Conservation (phyloP, 2,797 vertebrate genomes). For the Avahi laniger region DNA sequence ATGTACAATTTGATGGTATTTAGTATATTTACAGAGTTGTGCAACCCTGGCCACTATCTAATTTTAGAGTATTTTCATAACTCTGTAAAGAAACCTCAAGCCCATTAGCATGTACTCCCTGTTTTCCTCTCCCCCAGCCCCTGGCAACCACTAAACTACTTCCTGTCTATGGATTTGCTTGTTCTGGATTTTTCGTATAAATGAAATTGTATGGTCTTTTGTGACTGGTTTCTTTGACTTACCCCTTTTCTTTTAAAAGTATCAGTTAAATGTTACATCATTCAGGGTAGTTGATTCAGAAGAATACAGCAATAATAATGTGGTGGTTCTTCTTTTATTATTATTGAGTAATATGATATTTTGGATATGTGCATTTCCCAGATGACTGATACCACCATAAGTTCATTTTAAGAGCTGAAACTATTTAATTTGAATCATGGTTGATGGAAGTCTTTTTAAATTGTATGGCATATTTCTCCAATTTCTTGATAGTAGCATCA, state of each 20-base stretch:
- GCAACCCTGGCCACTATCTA: not conserved
- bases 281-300: not conserved
- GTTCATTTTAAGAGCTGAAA: constrained; percentile 25
- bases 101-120: not conserved
- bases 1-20: not conserved
- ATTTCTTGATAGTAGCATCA: constrained; percentile 2
- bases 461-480: not conserved
- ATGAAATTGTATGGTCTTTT: not conserved
- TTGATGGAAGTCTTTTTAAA: not conserved
- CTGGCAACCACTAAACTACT: not conserved
- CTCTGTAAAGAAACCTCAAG: not conserved
- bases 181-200: constrained; percentile 1
- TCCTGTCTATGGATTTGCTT: not conserved
- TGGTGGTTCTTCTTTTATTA: not conserved
- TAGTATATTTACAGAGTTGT: not conserved
- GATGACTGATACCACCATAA: not conserved
- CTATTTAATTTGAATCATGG: not conserved
- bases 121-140: not conserved
- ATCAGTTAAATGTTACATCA: not conserved
- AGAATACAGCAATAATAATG: not conserved
- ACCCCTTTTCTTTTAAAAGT: not conserved
- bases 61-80: not conserved
- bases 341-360: not conserved
- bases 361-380: not conserved
- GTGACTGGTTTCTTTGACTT: not conserved